Conservation (phyloP, 2,888 invertebrate species). For the Frankliniella fusca region DNA sequence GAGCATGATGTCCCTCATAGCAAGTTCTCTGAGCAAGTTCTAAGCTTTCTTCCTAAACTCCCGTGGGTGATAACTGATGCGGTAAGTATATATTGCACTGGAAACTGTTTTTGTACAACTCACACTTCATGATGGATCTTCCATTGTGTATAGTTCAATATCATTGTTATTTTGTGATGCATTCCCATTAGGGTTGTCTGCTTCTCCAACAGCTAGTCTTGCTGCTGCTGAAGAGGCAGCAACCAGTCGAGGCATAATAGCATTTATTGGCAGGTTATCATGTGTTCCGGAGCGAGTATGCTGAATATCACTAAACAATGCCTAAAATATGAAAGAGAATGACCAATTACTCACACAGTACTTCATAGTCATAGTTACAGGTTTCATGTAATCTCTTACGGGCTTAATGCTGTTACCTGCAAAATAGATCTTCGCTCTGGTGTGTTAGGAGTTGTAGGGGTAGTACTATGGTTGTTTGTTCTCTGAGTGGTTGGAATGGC, state of each 20-base stretch:
- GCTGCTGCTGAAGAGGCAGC: conserved; percentile 21
- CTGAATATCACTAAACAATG: conserved; percentile 36
- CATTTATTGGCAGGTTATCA: conserved; percentile 19
- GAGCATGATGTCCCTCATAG: conserved; percentile 97
- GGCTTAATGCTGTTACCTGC: not conserved
- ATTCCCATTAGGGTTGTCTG: too few relatives aligned
- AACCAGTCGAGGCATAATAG: not conserved
- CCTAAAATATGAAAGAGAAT: conserved; percentile 38
- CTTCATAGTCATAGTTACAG: not conserved
- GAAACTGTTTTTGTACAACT: conserved; percentile 15
- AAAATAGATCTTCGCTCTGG: not conserved
- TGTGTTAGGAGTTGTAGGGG: not conserved
- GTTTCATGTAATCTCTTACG: not conserved
- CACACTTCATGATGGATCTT: not conserved
- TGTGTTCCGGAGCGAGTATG: not conserved
- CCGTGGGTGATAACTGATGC: conserved; percentile 85
- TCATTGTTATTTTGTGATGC: conserved; percentile 7
- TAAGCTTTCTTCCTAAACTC: conserved; percentile 81
- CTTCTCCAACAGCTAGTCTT: not conserved
- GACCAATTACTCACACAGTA: not conserved
- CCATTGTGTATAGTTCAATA: conserved; percentile 33
- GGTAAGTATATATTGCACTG: conserved; percentile 50
- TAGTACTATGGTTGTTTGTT: not conserved
- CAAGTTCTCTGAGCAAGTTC: conserved; percentile 89
- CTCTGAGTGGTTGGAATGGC: not conserved